Base-by-base conservation (phyloP, 2,888 invertebrate genomes). In the Dasypolia templi region DNA sequence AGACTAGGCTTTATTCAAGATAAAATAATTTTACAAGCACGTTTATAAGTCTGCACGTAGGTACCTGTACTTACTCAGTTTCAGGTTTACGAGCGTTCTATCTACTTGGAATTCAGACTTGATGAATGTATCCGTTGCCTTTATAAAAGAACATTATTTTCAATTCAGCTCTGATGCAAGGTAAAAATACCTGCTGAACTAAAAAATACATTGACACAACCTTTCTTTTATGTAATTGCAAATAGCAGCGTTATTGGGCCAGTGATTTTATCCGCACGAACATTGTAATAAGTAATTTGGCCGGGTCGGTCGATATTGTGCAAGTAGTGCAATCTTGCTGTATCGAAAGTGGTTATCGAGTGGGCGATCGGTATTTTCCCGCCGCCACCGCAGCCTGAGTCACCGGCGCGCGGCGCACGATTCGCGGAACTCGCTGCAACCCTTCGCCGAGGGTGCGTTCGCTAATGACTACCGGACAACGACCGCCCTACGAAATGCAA, bases 401-500 rank as follows among this genome's bases (percentile, higher is more conserved):
- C 95, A 95, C 92, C 90, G 87, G 61, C 65, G 74, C 59, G 44
- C 79, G 58, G 76, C 87, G 89, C 87, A 89, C 89, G 89, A 90
- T 96, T 95, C 95, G 94, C 94, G 88, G 95, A 95, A 95, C 90
- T 87, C 90, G 81, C 86, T 88, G 68, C 93, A 91, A 94, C 95
- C 95, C 96, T 94, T 91, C 87, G 81, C 84, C 89, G 90, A 93
- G 95, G 94, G 93, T 92, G 94, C 92, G 92, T 92, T 92, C 92
- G 91, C 94, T 96, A 96, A 96, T 95, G 95, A 95, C 94, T 89
- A 89, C 89, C 92, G 93, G 94, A 93, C 95, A 91, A 90, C 91
- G 88, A 89, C 90, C 92, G 89, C 91, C 92, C 91, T 89, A 91
- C 91, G 82, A 92, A 93, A 91, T 93, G 93, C 93, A 93, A 89